Evolutionary conservation across 2,797 vertebrate genomes (phyloP), one percentile per base, ranked within the genome.

Genomic region (Arrhamphus sclerolepis): DNA sequence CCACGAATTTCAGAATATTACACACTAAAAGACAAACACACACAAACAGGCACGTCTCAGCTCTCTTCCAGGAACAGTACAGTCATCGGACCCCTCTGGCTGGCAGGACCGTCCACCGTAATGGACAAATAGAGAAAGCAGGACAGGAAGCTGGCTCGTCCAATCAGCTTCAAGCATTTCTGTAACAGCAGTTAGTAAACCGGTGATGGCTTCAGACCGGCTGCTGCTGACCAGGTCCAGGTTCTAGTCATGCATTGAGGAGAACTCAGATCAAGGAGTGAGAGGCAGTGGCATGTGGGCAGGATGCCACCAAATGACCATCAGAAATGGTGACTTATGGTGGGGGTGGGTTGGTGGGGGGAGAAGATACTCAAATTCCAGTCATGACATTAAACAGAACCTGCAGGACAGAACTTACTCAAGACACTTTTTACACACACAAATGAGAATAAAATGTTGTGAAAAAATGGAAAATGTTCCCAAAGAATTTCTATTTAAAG

Each of bases 31-130:
- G 19, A 14, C 24, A 57, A 7, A 3, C 40, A 43, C 0, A 48
- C 43, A 14, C 39, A 56, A 26, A 26, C 24, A 26, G 3, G 24
- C 24, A 3, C 56, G 46, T 41, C 11, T 3, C 8, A 29, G 14
- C 24, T 24, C 29, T 49, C 52, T 85, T 86, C 86, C 80, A 75
- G 84, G 84, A 87, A 87, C 60, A 39, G 54, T 51, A 57, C 28
- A 63, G 49, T 75, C 58, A 78, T 78, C 24, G 28, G 59, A 77
- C 58, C 48, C 31, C 62, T 73, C 60, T 73, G 44, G 39, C 34
- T 38, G 34, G 34, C 34, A 29, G 49, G 56, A 69, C 59, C 34
- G 28, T 73, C 70, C 38, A 40, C 7, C 28, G 57, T 66, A 28
- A 44, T n/a, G 20, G 29, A 57, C 20, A 38, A 34, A 55, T 22